Base-by-base conservation (phyloP, 2,113 vertebrate species). In the Dromiciops gliroides region DNA sequence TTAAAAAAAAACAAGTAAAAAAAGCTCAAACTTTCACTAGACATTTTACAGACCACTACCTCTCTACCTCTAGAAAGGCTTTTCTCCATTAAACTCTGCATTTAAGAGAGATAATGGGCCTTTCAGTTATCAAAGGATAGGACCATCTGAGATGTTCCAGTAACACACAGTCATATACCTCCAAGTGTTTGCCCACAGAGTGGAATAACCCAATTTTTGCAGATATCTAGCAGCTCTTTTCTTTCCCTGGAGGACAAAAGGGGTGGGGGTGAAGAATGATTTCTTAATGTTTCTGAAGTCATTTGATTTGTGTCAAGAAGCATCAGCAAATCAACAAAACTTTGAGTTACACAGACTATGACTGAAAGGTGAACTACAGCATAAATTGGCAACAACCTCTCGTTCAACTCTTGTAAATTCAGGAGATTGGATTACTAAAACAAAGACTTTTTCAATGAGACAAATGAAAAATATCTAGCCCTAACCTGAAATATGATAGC, bases 101-200 rank as follows among this genome's bases (percentile, higher is more conserved):
- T 97, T 97, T 96, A 37, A 95, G 96, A 97, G 75, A 90, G 97
- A 92, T 95, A 51, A 94, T 60, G 49, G 95, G 26, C 48, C 49
- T 96, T 93, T 56, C 48, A 95, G 67, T 51, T 31, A 95, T 37
- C 0, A 50, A 49, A 95, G 56, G 22, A 2, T 23, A 50, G 90
- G 94, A 2, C 92, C 95, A 89, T 93, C 56, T 90, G 48, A 47
- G 52, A 11, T 90, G 24, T 91, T 92, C 90, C 95, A 90, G 50
- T 50, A 14, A 16, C 47, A 31, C 0, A 0, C 91, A 53, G 96
- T 48, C 93, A 50, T 3, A 6, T 0, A 6, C 19, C 10, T 6
- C 53, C 48, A 93, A 91, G 10, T 94, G 26, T 28, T 28, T 0
- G 3, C 25, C 31, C 47, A 14, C 2, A 47, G 28, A 93, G 75